A percentile compares a stretch with the other conserved stretches of the same genome.
Evolutionary conservation across 2,113 vertebrate genomes (phyloP).

Genomic region (zebrafish (Danio rerio)): DNA sequence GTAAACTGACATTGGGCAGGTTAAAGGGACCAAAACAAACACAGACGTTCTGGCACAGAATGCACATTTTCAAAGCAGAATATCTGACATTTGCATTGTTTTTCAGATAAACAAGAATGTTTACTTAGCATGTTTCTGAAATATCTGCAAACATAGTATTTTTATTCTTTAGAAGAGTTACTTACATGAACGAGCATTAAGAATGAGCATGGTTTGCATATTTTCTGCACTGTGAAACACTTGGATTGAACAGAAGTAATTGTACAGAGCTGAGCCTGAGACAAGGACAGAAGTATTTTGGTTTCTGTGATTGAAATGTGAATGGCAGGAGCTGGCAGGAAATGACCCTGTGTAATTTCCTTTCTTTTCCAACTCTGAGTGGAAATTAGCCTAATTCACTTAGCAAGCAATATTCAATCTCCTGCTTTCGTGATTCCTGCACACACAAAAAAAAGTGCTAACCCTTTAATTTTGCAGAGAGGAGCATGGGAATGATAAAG

Average conservation of each 20-base stretch:
- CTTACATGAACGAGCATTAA: too few relatives aligned
- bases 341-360: neutral
- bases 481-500: conserved; percentile 23
- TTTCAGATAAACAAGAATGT: too few relatives aligned
- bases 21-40: too few relatives aligned
- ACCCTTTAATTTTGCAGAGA: conserved; percentile 12
- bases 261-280: neutral
- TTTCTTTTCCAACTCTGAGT: conserved; percentile 1
- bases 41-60: too few relatives aligned
- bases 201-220: too few relatives aligned
- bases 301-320: conserved; percentile 23
- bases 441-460: neutral
- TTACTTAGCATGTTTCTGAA: too few relatives aligned
- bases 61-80: too few relatives aligned
- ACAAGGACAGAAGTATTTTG: neutral
- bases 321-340: neutral
- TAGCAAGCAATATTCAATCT: conserved; percentile 18
- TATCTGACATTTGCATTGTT: too few relatives aligned
- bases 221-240: too few relatives aligned
- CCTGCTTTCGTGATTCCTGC: neutral
- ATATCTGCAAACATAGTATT: too few relatives aligned
- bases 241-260: neutral
- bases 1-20: too few relatives aligned
- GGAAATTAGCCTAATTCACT: conserved; percentile 35
- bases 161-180: too few relatives aligned